Evolutionary conservation across 1,140 invertebrate species (phyloP).

Genomic region (Lasaia peninsularis): DNA sequence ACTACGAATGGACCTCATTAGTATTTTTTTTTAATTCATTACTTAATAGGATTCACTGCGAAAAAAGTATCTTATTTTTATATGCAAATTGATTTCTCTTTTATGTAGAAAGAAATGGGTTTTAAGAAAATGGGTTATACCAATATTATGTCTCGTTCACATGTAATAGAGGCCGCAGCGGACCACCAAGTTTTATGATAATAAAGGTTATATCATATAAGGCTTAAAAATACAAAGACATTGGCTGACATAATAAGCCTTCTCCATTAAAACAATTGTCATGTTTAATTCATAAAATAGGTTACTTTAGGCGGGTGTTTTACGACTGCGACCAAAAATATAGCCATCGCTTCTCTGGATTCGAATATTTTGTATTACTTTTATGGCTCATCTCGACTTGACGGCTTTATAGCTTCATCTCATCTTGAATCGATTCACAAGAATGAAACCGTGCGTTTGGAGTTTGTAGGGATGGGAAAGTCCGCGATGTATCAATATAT

Average conservation of each 20-base stretch:
- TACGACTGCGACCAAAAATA: slow-evolving; percentile 8
- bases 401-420: slow-evolving; percentile 41
- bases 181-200: background rate
- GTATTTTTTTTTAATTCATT: too few species aligned
- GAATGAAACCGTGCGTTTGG: slow-evolving; percentile 54
- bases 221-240: background rate
- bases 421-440: slow-evolving; percentile 45
- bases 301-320: background rate
- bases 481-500: background rate
- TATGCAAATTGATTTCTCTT: too few species aligned
- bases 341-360: background rate
- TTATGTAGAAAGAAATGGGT: too few species aligned
- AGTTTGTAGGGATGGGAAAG: slow-evolving; percentile 4
- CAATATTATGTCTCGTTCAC: too few species aligned
- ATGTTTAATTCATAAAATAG: slow-evolving; percentile 18
- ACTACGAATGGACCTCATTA: too few species aligned
- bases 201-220: background rate
- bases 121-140: too few species aligned
- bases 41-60: too few species aligned
- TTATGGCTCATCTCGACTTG: slow-evolving; percentile 12
- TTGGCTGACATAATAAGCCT: background rate
- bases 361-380: slow-evolving; percentile 11
- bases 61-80: too few species aligned
- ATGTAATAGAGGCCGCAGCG: too few species aligned
- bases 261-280: slow-evolving; percentile 16